phyloP scores from a whole-genome alignment of 1,140 invertebrate genomes.

The Melitaea cinxia region DNA sequence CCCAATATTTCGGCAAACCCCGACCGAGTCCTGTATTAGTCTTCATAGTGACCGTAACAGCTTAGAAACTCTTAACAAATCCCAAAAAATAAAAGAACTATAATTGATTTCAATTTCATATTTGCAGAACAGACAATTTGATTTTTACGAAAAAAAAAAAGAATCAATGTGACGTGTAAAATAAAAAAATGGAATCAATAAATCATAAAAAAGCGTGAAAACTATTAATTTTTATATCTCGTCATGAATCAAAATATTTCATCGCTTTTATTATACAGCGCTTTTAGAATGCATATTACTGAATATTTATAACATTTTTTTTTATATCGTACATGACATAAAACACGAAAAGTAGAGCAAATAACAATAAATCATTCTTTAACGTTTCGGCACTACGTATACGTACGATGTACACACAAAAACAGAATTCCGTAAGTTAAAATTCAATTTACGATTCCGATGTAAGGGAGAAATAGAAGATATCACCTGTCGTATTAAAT shows the following conservation, averaged over 20 bases:
- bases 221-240: slow-evolving; percentile 5
- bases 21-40: too few species aligned
- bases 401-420: not conserved
- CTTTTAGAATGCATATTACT: not conserved
- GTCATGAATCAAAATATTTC: slow-evolving; percentile 3
- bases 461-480: too few species aligned
- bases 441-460: not conserved
- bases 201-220: slow-evolving; percentile 6
- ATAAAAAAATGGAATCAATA: not conserved
- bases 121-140: not conserved
- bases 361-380: slow-evolving; percentile 3
- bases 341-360: slow-evolving; percentile 1
- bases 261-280: not conserved
- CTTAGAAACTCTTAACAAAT: too few species aligned
- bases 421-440: slow-evolving; percentile 1
- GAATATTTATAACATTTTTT: not conserved
- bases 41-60: too few species aligned
- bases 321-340: not conserved
- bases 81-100: too few species aligned
- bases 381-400: not conserved
- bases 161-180: not conserved
- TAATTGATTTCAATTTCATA: not conserved
- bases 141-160: not conserved
- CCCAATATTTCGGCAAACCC: too few species aligned
- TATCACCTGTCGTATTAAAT: too few species aligned